Evolutionary conservation across 2,113 vertebrate genomes (phyloP).

Genomic region (Oriolus oriolus): DNA sequence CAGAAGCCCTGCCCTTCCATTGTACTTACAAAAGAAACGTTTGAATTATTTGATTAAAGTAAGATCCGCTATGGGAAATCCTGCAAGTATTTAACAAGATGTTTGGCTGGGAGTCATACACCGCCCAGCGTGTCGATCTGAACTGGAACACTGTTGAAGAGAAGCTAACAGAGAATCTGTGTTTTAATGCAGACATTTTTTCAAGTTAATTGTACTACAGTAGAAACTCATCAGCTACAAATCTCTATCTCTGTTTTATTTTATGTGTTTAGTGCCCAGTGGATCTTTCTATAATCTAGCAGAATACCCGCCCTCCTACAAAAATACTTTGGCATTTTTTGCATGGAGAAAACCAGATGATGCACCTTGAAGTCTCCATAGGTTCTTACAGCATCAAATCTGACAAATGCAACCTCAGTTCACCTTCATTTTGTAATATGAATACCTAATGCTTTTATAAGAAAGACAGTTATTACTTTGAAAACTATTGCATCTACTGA

Average conservation of each 20-base stretch:
- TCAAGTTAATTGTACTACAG: background rate
- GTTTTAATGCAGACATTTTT: background rate
- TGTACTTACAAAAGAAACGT: constrained; percentile 56
- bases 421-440: background rate
- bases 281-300: background rate
- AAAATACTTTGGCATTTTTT: background rate
- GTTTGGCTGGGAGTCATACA: constrained; percentile 17
- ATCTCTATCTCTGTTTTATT: background rate
- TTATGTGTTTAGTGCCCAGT: background rate
- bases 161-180: accelerated
- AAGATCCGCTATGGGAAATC: constrained; percentile 59
- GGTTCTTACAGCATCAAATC: background rate
- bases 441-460: background rate
- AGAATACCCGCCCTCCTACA: background rate
- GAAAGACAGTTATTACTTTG: background rate
- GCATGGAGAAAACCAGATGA: background rate
- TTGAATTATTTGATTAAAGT: constrained; percentile 65
- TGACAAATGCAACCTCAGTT: background rate
- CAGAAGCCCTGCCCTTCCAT: constrained; percentile 57
- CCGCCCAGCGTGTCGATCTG: accelerated
- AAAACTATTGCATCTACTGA: background rate
- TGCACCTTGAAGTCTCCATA: background rate
- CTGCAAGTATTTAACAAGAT: constrained; percentile 55
- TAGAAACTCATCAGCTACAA: background rate
- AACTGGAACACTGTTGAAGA: background rate